Base-by-base conservation (phyloP, 2,888 invertebrate genomes). In the Euplexia lucipara region DNA sequence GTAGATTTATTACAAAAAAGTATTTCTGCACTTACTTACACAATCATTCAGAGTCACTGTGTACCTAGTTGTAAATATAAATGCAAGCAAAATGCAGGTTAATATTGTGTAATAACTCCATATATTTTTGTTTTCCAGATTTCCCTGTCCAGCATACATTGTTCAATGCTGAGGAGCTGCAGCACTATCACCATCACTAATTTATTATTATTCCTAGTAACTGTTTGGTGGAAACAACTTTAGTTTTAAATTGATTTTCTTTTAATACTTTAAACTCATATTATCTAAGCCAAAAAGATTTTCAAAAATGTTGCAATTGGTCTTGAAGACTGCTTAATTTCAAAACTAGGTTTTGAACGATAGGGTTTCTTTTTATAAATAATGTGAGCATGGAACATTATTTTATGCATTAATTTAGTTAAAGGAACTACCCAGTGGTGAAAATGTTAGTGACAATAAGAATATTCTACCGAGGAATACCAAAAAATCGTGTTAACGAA, bases 91-190 rank as follows among this genome's bases (percentile, higher is more conserved):
- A 39, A 16, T 45, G 10, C 8, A 42, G 39, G 4, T 51, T 22
- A 7, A 30, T 37, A 14, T 37, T 44, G 5, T 30, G 18, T 39
- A 30, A 37, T 59, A 44, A 34, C 45, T 22, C 47, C 0, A 22
- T 47, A 2, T 49, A 60, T 70, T 77, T 75, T 41, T 42, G 34
- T 71, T 26, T 94, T 92, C 30, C 94, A 95, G 95, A 94, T 82
- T 72, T 91, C 77, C 93, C 94, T 67, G 83, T 82, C 41, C 89
- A 92, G 60, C 86, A 88, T 52, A 80, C 88, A 59, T 88, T 87
- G 68, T 79, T 93, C 67, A 90, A 89, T 62, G 85, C 88, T 59
- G 95, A 94, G 78, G 91, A 93, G 56, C 81, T 94, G 82, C 93
- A 94, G 78, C 90, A 94, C 77, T 94, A 94, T 82, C 85, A 87